phyloP scores from a whole-genome alignment of 2,797 vertebrate species.

The Picus viridis region DNA sequence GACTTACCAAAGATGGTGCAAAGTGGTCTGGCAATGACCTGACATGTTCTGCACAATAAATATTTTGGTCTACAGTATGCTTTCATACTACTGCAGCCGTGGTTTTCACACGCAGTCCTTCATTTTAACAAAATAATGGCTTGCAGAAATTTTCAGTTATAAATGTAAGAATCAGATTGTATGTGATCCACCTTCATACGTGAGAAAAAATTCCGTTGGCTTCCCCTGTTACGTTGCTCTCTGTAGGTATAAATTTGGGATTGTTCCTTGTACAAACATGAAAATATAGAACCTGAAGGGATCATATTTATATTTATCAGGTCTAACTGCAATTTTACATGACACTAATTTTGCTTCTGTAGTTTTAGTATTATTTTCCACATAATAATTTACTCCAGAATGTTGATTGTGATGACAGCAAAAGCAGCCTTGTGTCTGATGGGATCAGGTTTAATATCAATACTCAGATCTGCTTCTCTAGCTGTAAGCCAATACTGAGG shows the following conservation, averaged over 20 bases:
- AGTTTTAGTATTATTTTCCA: neutral
- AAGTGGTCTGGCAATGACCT: too few relatives aligned
- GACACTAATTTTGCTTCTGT: neutral
- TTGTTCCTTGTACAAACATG: neutral
- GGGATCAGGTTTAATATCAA: neutral
- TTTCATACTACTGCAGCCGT: neutral
- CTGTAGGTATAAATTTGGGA: neutral
- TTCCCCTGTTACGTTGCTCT: neutral
- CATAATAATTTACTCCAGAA: neutral
- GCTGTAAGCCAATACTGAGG: neutral
- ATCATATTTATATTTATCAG: neutral
- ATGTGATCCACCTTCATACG: neutral
- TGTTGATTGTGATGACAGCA: neutral
- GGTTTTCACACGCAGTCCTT: neutral
- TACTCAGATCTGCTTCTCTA: constrained; percentile 12
- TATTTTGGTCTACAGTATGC: neutral
- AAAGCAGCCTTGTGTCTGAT: constrained; percentile 13
- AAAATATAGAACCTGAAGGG: neutral
- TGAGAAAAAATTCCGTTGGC: neutral
- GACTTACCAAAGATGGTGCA: too few relatives aligned
- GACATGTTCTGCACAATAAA: neutral
- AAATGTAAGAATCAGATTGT: neutral
- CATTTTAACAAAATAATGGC: neutral
- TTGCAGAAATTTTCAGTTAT: neutral
- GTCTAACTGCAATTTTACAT: neutral